These are phyloP conservation scores for Cheilosia grossa DNA, from an alignment of 2,888 invertebrate species.

Conservation along the genomic window DNA sequence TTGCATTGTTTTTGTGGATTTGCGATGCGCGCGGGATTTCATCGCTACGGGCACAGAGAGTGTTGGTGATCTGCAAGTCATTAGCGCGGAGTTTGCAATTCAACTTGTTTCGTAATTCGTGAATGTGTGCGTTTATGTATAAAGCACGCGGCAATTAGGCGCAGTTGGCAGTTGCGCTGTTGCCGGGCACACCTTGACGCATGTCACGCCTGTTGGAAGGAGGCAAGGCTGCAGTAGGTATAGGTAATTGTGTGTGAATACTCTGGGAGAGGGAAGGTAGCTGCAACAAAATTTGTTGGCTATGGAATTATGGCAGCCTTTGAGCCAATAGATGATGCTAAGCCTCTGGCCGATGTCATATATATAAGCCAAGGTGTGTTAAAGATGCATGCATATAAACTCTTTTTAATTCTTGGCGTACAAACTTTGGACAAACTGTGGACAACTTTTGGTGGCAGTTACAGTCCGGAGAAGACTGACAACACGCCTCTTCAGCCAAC, in stretches of 20 bases:
- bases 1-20: conserved; percentile 62
- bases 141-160: conserved; percentile 47
- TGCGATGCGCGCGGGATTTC: conserved; percentile 46
- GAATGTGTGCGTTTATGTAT: conserved; percentile 14
- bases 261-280: background rate
- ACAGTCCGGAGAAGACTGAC: no score
- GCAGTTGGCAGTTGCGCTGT: conserved; percentile 20
- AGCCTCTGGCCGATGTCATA: no score
- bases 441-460: no score
- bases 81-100: conserved; percentile 63
- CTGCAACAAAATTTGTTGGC: no score
- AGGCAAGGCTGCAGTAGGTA: conserved; percentile 31
- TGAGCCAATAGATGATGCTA: no score
- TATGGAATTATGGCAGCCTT: no score
- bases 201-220: conserved; percentile 64
- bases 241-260: background rate
- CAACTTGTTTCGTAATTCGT: conserved; percentile 60
- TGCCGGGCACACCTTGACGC: conserved; percentile 65
- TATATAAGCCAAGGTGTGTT: no score
- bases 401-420: no score
- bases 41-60: conserved; percentile 32
- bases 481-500: no score
- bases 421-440: no score
- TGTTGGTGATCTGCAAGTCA: conserved; percentile 68
- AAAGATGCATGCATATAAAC: no score